phyloP scores from a whole-genome alignment of 2,888 invertebrate species.

The Lapara coniferarum region DNA sequence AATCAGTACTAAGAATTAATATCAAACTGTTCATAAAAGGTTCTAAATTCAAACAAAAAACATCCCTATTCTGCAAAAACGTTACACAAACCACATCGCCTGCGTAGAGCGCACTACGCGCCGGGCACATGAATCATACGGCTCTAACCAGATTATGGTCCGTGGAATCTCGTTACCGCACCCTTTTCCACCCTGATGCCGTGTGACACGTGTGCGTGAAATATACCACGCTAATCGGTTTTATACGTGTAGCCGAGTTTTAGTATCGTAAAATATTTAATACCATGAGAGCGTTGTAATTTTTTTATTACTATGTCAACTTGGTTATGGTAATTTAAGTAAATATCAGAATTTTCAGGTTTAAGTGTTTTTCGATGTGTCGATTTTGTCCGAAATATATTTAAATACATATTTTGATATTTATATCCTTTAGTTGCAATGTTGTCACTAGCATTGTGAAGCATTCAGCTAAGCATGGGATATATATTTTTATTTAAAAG shows the following conservation, averaged over 20 bases:
- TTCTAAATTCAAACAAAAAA: constrained; percentile 11
- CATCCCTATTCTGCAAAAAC: constrained; percentile 18
- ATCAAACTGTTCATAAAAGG: too few relatives aligned
- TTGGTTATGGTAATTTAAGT: neutral
- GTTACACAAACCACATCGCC: constrained; percentile 35
- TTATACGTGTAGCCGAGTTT: constrained; percentile 43
- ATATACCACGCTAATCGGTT: constrained; percentile 55
- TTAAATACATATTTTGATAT: neutral
- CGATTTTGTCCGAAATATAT: neutral
- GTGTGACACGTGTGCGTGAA: constrained; percentile 54
- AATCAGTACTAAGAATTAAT: neutral
- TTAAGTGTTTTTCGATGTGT: neutral
- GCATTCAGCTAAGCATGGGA: too few relatives aligned
- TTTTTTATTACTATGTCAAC: constrained; percentile 14
- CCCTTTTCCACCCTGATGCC: constrained; percentile 72
- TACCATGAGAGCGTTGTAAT: constrained; percentile 16
- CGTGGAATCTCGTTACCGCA: constrained; percentile 72
- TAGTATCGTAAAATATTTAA: constrained; percentile 23
- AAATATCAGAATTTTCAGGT: neutral
- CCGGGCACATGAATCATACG: constrained; percentile 74
- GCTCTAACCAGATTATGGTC: constrained; percentile 71
- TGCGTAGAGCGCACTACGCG: constrained; percentile 23
- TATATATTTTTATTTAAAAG: too few relatives aligned
- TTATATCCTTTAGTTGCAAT: neutral
- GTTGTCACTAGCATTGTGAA: too few relatives aligned